These are phyloP conservation scores for Hemistola chrysoprasaria DNA, from an alignment of 2,888 invertebrate genomes.

Conservation along the genomic window DNA sequence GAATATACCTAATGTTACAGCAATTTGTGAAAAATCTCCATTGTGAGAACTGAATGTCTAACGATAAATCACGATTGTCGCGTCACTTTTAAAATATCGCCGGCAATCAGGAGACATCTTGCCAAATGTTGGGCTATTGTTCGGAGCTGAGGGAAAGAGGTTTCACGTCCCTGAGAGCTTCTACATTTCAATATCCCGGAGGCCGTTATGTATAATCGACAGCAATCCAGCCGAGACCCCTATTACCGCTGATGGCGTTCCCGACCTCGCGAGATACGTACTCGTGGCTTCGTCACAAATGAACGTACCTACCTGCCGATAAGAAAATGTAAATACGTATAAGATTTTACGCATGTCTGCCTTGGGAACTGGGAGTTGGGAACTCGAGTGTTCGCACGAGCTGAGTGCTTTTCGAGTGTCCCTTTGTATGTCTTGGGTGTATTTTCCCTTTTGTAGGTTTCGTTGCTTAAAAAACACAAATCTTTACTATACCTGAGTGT, in stretches of 20 bases:
- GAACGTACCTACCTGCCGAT: slow-evolving; percentile 55
- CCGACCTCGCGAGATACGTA: slow-evolving; percentile 40
- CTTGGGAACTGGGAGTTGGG: slow-evolving; percentile 7
- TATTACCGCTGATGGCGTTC: slow-evolving; percentile 64
- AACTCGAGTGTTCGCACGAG: slow-evolving; percentile 7
- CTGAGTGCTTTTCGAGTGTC: slow-evolving; percentile 6
- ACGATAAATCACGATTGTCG: slow-evolving; percentile 17
- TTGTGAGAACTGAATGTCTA: slow-evolving; percentile 5
- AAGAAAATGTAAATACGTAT: slow-evolving; percentile 50
- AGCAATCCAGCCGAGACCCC: slow-evolving; percentile 63
- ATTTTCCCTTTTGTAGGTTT: background rate
- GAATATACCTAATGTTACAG: no score
- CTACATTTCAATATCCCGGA: slow-evolving; percentile 60
- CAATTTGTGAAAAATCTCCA: slow-evolving; percentile 5
- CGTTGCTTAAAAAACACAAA: no score
- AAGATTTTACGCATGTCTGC: slow-evolving; percentile 27
- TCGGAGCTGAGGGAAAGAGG: slow-evolving; percentile 15
- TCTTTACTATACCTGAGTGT: no score
- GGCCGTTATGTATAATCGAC: slow-evolving; percentile 68
- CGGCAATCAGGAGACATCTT: slow-evolving; percentile 28
- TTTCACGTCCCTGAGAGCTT: slow-evolving; percentile 16
- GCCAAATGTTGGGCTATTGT: slow-evolving; percentile 25
- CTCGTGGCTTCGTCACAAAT: slow-evolving; percentile 54
- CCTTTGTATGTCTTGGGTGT: slow-evolving; percentile 2
- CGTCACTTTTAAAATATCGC: slow-evolving; percentile 27